phyloP scores from a whole-genome alignment of 1,140 invertebrate species.

The Drosophila navojoa region DNA sequence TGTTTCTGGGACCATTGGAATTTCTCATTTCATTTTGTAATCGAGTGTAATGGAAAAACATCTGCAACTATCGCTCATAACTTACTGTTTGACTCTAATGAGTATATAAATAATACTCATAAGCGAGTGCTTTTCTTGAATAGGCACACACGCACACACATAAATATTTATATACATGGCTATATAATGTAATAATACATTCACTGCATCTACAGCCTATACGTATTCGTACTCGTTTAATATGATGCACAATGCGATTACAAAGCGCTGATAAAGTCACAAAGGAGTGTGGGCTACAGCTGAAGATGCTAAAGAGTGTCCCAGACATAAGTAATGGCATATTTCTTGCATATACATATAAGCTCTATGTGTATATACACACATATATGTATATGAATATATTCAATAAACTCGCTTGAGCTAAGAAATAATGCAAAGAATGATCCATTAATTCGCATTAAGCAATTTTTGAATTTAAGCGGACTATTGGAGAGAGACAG shows the following conservation, averaged over 20 bases:
- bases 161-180: slow-evolving; percentile 5
- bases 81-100: slow-evolving; percentile 28
- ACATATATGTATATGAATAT: slow-evolving; percentile 2
- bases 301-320: slow-evolving; percentile 15
- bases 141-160: no score
- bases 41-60: slow-evolving; percentile 8
- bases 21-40: neutral
- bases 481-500: neutral
- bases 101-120: slow-evolving; percentile 22
- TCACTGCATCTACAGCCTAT: neutral
- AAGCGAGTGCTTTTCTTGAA: no score
- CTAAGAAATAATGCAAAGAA: slow-evolving; percentile 31
- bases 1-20: neutral
- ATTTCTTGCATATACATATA: neutral
- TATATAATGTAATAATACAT: slow-evolving; percentile 3
- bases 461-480: slow-evolving; percentile 47
- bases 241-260: slow-evolving; percentile 39
- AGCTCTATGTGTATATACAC: slow-evolving; percentile 1
- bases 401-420: slow-evolving; percentile 39
- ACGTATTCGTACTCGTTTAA: slow-evolving; percentile 3
- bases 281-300: slow-evolving; percentile 38
- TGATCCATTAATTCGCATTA: slow-evolving; percentile 35
- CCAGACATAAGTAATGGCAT: neutral
- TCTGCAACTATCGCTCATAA: slow-evolving; percentile 19
- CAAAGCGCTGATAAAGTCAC: slow-evolving; percentile 46